phyloP scores from a whole-genome alignment of 2,797 vertebrate species.

The Gymnothorax reevesii region DNA sequence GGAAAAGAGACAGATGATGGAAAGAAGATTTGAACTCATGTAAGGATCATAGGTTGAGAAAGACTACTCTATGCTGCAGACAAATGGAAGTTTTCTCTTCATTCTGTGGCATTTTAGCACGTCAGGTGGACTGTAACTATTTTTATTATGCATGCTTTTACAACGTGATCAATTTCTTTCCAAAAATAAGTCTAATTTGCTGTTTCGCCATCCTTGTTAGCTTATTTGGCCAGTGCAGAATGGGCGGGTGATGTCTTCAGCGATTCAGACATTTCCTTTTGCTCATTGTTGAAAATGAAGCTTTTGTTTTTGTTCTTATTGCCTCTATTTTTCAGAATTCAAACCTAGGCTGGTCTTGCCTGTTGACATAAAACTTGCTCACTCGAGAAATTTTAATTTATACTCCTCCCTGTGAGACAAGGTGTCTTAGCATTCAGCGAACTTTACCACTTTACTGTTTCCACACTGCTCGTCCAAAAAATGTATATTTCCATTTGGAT shows the following conservation, averaged over 20 bases:
- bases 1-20: background rate
- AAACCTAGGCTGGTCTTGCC: background rate
- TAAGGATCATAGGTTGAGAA: background rate
- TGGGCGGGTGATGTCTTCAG: background rate
- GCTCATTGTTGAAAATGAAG: background rate
- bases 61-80: background rate
- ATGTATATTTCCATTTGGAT: no score
- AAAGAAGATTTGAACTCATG: background rate
- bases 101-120: background rate
- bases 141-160: background rate
- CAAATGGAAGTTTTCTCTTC: background rate
- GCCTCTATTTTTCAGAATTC: background rate
- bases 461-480: background rate
- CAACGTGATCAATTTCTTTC: background rate
- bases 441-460: background rate
- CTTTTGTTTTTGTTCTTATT: background rate
- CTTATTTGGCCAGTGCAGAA: background rate
- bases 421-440: background rate
- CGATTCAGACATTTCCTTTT: background rate
- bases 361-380: background rate
- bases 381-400: background rate
- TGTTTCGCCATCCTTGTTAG: background rate
- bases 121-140: background rate
- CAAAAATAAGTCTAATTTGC: background rate
- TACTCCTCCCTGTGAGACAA: background rate